Evolutionary conservation across 2,888 invertebrate species (phyloP).

Genomic region (Eubasilissa splendida): DNA sequence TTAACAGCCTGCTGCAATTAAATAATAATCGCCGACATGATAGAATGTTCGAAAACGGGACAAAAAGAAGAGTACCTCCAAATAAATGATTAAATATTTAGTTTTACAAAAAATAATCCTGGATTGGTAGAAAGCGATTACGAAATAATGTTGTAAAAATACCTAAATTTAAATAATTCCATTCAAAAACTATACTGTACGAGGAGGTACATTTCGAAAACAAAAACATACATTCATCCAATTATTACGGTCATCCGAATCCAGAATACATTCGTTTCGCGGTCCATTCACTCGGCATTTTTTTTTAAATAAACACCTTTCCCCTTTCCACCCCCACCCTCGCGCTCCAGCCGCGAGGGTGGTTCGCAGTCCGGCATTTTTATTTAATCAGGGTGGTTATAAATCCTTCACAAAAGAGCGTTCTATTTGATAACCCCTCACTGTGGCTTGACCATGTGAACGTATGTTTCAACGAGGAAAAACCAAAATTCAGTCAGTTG

Average conservation of each 20-base stretch:
- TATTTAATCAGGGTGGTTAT: conserved; percentile 27
- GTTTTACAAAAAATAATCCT: too few relatives aligned
- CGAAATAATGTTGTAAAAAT: too few relatives aligned
- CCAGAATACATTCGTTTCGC: background rate
- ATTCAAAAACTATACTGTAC: too few relatives aligned
- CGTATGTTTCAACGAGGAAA: background rate
- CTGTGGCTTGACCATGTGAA: conserved; percentile 30
- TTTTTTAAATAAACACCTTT: background rate
- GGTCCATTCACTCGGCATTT: conserved; percentile 10
- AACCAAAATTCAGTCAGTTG: background rate
- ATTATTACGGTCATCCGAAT: conserved; percentile 14
- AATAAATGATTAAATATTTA: too few relatives aligned
- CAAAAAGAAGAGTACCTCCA: too few relatives aligned
- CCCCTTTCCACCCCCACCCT: too few relatives aligned
- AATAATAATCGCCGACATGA: too few relatives aligned
- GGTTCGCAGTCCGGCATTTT: background rate
- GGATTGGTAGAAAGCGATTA: too few relatives aligned
- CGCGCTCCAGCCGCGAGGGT: background rate
- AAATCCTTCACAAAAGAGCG: conserved; percentile 10
- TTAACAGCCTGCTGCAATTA: too few relatives aligned
- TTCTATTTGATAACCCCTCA: conserved; percentile 32
- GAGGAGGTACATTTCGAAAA: background rate
- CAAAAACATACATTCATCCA: conserved; percentile 32
- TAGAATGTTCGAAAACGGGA: too few relatives aligned
- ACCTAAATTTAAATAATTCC: too few relatives aligned